A percentile compares a stretch with the other conserved stretches of the same genome.
These are phyloP conservation scores for Zootoca vivipara DNA, from an alignment of 2,113 vertebrate genomes.

Conservation along the genomic window DNA sequence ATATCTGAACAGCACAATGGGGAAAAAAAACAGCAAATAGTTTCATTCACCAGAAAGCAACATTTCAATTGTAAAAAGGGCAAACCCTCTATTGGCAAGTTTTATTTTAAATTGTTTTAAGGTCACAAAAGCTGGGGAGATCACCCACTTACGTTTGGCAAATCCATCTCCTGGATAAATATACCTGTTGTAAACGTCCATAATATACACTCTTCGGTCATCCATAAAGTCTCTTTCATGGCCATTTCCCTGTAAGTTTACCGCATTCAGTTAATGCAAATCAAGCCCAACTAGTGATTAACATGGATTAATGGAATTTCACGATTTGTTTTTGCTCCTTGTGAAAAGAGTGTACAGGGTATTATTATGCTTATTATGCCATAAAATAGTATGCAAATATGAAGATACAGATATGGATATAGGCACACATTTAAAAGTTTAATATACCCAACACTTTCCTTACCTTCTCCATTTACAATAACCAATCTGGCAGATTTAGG, in stretches of 20 bases:
- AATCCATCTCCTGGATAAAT: conserved; percentile 91
- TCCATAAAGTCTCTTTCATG: conserved; percentile 95
- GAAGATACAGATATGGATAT: too few species aligned
- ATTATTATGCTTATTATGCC: background rate
- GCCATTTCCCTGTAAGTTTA: conserved; percentile 88
- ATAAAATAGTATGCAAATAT: background rate
- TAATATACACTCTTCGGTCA: conserved; percentile 91
- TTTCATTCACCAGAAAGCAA: background rate
- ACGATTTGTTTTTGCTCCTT: background rate
- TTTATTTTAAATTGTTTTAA: background rate
- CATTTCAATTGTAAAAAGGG: background rate
- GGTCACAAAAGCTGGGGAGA: background rate
- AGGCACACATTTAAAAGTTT: too few species aligned
- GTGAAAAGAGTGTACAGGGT: background rate
- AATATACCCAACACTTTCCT: too few species aligned
- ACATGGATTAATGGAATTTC: background rate
- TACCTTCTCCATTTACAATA: too few species aligned
- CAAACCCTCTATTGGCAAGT: background rate
- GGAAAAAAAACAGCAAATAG: too few species aligned
- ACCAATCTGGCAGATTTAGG: too few species aligned
- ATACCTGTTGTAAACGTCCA: conserved; percentile 94
- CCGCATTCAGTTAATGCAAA: background rate
- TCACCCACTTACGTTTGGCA: conserved; percentile 88
- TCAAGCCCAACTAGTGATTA: background rate
- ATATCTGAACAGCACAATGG: too few species aligned